Evolutionary conservation across 1,140 invertebrate species (phyloP).

Genomic region (Dufourea novaeangliae): DNA sequence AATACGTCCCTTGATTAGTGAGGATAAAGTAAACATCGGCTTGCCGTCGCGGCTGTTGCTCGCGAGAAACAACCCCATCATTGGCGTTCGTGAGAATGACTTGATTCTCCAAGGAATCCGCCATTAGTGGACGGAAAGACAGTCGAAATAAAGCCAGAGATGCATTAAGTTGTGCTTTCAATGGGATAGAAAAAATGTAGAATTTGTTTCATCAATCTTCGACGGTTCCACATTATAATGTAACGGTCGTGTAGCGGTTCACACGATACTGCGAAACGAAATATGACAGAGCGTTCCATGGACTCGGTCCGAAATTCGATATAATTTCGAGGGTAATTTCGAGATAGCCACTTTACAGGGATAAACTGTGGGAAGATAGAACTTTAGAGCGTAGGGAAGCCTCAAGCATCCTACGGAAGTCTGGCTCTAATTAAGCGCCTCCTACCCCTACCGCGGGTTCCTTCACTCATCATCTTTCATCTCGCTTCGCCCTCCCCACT

Average conservation of each 20-base stretch:
- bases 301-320: constrained; percentile 64
- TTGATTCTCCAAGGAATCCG: constrained; percentile 2
- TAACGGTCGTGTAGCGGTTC: neutral
- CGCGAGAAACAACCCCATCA: constrained; percentile 55
- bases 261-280: neutral
- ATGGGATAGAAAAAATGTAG: neutral
- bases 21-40: constrained; percentile 78
- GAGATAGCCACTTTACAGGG: constrained; percentile 80
- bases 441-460: constrained; percentile 71
- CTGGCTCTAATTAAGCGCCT: constrained; percentile 81
- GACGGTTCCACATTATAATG: no score
- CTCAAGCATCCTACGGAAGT: constrained; percentile 81
- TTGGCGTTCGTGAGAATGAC: constrained; percentile 29
- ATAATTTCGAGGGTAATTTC: constrained; percentile 75
- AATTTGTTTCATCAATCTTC: no score
- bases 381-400: constrained; percentile 77
- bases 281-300: neutral
- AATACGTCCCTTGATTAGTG: constrained; percentile 81
- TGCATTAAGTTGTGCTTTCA: no score
- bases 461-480: constrained; percentile 81
- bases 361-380: constrained; percentile 79
- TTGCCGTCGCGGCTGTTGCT: constrained; percentile 60
- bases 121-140: neutral
- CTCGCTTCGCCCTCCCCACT: constrained; percentile 66
- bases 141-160: neutral